Percentiles rank a stretch among this genome's conserved stretches.
Conservation (phyloP, 2,113 vertebrate genomes). For the Cromileptes altivelis region DNA sequence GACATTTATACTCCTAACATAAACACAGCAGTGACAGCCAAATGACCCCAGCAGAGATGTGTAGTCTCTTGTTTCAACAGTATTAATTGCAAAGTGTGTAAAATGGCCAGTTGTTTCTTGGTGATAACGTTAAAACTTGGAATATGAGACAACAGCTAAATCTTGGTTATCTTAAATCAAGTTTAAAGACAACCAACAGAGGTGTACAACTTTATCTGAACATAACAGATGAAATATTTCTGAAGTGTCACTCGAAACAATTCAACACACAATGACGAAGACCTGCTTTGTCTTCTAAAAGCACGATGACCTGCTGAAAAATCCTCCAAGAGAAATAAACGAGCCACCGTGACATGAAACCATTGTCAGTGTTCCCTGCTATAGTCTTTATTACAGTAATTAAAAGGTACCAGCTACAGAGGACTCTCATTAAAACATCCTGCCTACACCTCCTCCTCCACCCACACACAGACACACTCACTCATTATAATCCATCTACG, state of each 20-base stretch:
- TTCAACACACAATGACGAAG: background rate
- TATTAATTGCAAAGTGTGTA: background rate
- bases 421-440: constrained; percentile 5
- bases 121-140: background rate
- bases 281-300: background rate
- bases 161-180: background rate
- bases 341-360: background rate
- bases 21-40: constrained; percentile 12
- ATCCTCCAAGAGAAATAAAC: background rate
- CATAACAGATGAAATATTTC: background rate
- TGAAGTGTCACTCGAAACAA: background rate
- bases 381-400: constrained; percentile 21
- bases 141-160: background rate
- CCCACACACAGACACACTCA: constrained; percentile 3
- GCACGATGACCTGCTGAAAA: background rate
- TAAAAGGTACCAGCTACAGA: constrained; percentile 1
- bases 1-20: constrained; percentile 16
- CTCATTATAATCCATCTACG: background rate
- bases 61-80: background rate
- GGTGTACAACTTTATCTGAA: background rate
- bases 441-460: constrained; percentile 10
- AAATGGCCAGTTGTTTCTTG: background rate
- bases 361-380: background rate
- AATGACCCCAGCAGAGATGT: background rate
- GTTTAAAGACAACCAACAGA: background rate